Base-by-base conservation (phyloP, 2,888 invertebrate species). In the Hybos culiciformis region DNA sequence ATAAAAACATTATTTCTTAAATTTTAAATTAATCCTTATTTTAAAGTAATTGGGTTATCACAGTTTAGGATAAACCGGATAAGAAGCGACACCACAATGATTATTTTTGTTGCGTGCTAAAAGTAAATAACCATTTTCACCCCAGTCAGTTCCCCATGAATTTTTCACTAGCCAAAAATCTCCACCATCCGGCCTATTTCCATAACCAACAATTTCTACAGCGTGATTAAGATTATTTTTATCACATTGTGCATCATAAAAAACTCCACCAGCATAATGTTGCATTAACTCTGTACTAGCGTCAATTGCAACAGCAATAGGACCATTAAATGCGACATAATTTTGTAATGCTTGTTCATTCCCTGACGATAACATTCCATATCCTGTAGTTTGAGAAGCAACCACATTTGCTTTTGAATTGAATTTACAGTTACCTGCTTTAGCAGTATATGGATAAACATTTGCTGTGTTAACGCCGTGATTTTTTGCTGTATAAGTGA, bases 151-250 rank as follows among this genome's bases (percentile, higher is more conserved):
- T 12, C 36, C 36, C 19, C n/a, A n/a, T 20, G 36, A 36, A 36
- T 36, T 36, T 36, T 36, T 36, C 14, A 36, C 6, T 17, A 36
- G 18, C 36, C 36, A 36, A 36, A 20, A 36, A 21, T 36, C 36
- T 20, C 20, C 20, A 5, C 7, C 14, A 20, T 7, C 6, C 7
- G 18, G 5, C 6, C n/a, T 19, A 36, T 32, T 17, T 15, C 19
- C n/a, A n/a, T n/a, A n/a, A n/a, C n/a, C n/a, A n/a, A n/a, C n/a
- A n/a, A n/a, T n/a, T n/a, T n/a, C n/a, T n/a, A n/a, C n/a, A n/a
- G n/a, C n/a, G n/a, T n/a, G n/a, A n/a, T n/a, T n/a, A n/a, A n/a
- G n/a, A n/a, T n/a, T n/a, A n/a, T n/a, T n/a, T n/a, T n/a, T n/a
- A n/a, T n/a, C n/a, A n/a, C n/a, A n/a, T n/a, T n/a, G n/a, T n/a